These are phyloP conservation scores for Homarus americanus DNA, from an alignment of 1,140 invertebrate genomes.

Conservation along the genomic window DNA sequence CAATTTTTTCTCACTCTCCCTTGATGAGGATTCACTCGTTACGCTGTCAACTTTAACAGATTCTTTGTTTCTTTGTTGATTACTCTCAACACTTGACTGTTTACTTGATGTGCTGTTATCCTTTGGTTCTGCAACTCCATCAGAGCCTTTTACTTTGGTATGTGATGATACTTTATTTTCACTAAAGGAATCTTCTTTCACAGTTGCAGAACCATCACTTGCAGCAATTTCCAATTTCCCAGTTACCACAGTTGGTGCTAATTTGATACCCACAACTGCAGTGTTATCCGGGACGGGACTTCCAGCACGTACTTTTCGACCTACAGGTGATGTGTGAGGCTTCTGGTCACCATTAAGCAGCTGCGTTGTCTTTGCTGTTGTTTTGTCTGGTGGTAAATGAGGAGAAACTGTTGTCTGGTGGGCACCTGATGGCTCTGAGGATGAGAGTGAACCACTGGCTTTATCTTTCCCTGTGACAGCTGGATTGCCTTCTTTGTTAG, in stretches of 20 bases:
- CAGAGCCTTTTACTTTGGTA: background rate
- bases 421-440: background rate
- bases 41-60: background rate
- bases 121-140: background rate
- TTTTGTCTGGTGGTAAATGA: background rate
- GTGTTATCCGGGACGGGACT: slow-evolving; percentile 37
- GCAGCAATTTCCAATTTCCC: slow-evolving; percentile 47
- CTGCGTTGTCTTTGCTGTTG: background rate
- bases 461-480: background rate
- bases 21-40: background rate
- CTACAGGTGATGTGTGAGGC: background rate
- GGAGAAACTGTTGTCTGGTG: background rate
- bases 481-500: no score
- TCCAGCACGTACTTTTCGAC: slow-evolving; percentile 22
- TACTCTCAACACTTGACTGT: background rate
- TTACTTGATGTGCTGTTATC: background rate
- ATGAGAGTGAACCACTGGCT: background rate
- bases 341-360: no score
- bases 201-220: background rate
- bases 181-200: slow-evolving; percentile 4
- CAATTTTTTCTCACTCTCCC: slow-evolving; percentile 13
- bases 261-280: background rate
- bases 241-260: slow-evolving; percentile 14
- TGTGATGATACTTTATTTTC: background rate
- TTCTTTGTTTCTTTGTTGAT: background rate